Evolutionary conservation across 1,140 invertebrate genomes (phyloP), one percentile per base, ranked within the genome.

Genomic region (Brachionus koreanus): DNA sequence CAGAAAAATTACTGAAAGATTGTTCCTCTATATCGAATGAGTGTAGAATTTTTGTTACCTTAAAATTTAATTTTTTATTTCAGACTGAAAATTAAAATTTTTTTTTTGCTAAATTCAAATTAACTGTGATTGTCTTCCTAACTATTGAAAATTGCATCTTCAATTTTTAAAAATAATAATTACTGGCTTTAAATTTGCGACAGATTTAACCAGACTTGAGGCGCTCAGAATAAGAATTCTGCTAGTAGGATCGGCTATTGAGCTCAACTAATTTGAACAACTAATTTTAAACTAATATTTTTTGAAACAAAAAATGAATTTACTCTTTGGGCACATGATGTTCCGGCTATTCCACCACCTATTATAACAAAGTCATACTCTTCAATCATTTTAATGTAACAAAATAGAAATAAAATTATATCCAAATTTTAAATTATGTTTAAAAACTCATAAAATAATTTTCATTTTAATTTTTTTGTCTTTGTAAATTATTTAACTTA

Each of bases 281-380:
- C 16, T 4, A 23, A 39, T n/a, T n/a, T n/a, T n/a, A n/a, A n/a
- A n/a, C n/a, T n/a, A n/a, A n/a, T n/a, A n/a, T n/a, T n/a, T n/a
- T n/a, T n/a, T n/a, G n/a, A n/a, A n/a, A n/a, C n/a, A n/a, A n/a
- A n/a, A 29, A 65, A 10, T 29, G 29, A 29, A 29, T 42, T 9
- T 61, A 79, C 76, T 79, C 49, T 37, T 61, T 57, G 61, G 57
- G 76, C 76, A 79, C 76, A 79, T 12, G 49, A 42, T 16, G 49
- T 79, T 61, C 76, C 76, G 16, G 76, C 46, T 37, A 79, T 79
- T 12, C 76, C 76, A 25, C 76, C 76, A 33, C 76, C 76, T 49
- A 79, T 35, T 19, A 79, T 25, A 9, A 79, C 39, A 65, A n/a
- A 79, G 39, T 79, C 76, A 65, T 61, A 79, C 29, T 61, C 39